These are phyloP conservation scores for Timandra comae DNA, from an alignment of 2,888 invertebrate species.

Conservation along the genomic window DNA sequence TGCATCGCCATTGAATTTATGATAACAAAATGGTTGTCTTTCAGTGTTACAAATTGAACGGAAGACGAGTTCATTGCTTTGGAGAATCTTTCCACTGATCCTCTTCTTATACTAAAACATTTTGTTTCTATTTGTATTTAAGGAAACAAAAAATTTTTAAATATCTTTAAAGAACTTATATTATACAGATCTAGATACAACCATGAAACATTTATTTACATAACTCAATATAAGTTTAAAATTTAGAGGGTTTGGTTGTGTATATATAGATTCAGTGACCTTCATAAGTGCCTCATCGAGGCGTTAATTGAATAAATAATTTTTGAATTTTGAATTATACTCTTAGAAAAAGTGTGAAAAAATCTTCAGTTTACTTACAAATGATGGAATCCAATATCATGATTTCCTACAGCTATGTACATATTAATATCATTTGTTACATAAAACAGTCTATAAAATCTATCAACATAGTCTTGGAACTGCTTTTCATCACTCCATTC, in stretches of 20 bases:
- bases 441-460: constrained; percentile 88
- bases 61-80: constrained; percentile 83
- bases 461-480: constrained; percentile 85
- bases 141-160: too few species aligned
- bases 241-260: too few species aligned
- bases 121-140: too few species aligned
- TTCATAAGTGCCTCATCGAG: too few species aligned
- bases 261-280: too few species aligned
- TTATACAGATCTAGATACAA: too few species aligned
- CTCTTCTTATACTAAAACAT: constrained; percentile 74
- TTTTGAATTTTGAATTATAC: too few species aligned
- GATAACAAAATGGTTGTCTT: constrained; percentile 89
- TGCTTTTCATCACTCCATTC: constrained; percentile 86
- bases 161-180: too few species aligned
- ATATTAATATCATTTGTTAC: constrained; percentile 80
- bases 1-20: constrained; percentile 98
- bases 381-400: constrained; percentile 98
- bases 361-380: constrained; percentile 78
- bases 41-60: constrained; percentile 82
- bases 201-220: too few species aligned
- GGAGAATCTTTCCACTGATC: constrained; percentile 81
- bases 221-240: too few species aligned
- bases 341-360: too few species aligned
- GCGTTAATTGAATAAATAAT: too few species aligned
- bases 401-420: constrained; percentile 93